Evolutionary conservation across 2,113 vertebrate genomes (phyloP), one percentile per base, ranked within the genome.

Genomic region (Ciconia boyciana): DNA sequence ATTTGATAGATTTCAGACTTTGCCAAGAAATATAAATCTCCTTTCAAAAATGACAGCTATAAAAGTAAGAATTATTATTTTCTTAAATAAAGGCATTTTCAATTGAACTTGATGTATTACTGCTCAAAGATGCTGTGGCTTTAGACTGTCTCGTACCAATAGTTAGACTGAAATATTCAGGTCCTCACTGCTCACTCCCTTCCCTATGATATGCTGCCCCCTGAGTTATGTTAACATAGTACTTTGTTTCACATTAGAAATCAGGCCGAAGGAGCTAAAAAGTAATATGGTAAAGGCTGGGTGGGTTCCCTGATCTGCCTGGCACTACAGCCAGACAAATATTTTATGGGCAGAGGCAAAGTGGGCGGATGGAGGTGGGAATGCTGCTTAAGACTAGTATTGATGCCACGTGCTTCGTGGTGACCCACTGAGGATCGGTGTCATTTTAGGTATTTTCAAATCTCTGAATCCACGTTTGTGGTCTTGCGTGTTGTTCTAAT

Each of bases 61-160:
- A 93, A 93, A 96, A 93, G 72, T 65, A 93, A 90, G 57, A 94
- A 69, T 93, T 79, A 72, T 25, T 72, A 0, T 94, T 91, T 96
- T 91, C 44, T 84, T 70, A 65, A 82, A 57, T 85, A 49, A 83
- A 89, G 60, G 7, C 79, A 78, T 76, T 96, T 95, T 87, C 79
- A 75, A 6, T 51, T 71, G 44, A 83, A n/a, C 66, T 64, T 86
- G 80, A 78, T 87, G 3, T 66, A 34, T 48, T 88, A 31, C 46
- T 83, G 43, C 15, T 83, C 39, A 82, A 51, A 60, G 48, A 60
- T 62, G 31, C 62, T 48, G 36, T 82, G 69, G 39, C 49, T 90
- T 76, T 87, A 48, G 57, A 10, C 54, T 78, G 43, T 62, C 64
- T 87, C 54, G 13, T 71, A 57, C 44, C 13, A 71, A 6, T 61